A percentile compares a stretch with the other conserved stretches of the same genome.
Conservation (phyloP, 2,113 vertebrate genomes). For the Tringa solitaria region DNA sequence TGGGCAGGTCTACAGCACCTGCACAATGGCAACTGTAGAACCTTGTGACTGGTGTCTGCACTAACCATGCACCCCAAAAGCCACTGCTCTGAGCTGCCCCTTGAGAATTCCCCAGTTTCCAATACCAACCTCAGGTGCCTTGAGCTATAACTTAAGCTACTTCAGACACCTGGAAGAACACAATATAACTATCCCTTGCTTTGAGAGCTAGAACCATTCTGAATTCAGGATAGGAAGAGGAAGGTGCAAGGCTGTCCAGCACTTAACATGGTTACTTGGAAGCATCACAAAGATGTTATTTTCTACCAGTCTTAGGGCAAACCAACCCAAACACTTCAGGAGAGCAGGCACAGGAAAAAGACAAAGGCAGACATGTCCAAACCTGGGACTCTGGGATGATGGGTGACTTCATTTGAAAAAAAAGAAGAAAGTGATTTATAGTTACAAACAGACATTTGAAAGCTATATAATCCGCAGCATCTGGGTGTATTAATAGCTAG, state of each 20-base stretch:
- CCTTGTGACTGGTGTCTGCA: background rate
- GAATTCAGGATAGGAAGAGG: background rate
- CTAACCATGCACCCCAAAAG: background rate
- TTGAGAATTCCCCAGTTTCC: background rate
- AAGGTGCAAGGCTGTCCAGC: background rate
- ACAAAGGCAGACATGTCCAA: constrained; percentile 53
- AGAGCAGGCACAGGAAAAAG: constrained; percentile 40
- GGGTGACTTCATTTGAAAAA: constrained; percentile 68
- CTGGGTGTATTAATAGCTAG: background rate
- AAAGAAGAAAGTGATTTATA: constrained; percentile 22
- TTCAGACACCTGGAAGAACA: background rate
- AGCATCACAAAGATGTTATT: background rate
- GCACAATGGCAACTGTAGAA: background rate
- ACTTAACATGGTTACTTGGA: background rate
- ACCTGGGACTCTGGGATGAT: constrained; percentile 75
- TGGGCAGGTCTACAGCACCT: background rate
- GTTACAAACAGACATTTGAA: background rate
- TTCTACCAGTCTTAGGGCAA: background rate
- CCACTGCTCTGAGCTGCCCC: background rate
- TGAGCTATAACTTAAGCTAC: background rate
- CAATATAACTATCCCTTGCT: background rate
- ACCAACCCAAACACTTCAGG: constrained; percentile 49
- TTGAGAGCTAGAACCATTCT: background rate
- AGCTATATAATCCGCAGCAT: background rate
- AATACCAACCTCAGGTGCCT: background rate